A percentile compares a stretch with the other conserved stretches of the same genome.
Evolutionary conservation across 2,113 vertebrate genomes (phyloP).

Genomic region (Ahaetulla prasina): DNA sequence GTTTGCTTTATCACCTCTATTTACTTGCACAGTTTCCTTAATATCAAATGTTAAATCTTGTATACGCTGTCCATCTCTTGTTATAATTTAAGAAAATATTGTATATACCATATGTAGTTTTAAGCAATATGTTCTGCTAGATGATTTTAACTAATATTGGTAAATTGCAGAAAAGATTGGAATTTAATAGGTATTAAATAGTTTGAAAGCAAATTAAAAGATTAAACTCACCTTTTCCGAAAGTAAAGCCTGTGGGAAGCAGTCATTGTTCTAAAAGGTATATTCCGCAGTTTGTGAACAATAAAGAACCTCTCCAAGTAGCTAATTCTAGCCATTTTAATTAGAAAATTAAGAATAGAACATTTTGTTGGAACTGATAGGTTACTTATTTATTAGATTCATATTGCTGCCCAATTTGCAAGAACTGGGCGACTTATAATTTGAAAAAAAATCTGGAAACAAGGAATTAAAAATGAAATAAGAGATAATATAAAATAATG

Average conservation of each 20-base stretch:
- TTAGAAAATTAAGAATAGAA: neutral
- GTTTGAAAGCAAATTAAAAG: neutral
- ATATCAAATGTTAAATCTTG: neutral
- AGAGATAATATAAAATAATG: neutral
- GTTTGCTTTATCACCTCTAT: neutral
- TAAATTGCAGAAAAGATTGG: neutral
- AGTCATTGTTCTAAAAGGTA: neutral
- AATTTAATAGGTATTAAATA: neutral
- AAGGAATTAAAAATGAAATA: neutral
- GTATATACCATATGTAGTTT: neutral
- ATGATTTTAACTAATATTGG: neutral
- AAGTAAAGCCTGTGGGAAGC: neutral
- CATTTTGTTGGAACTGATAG: neutral
- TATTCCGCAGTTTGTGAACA: neutral
- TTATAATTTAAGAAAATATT: neutral
- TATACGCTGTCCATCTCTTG: neutral
- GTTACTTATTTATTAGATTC: neutral
- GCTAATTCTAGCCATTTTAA: neutral
- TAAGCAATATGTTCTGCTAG: neutral
- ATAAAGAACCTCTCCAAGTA: neutral
- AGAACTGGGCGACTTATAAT: neutral
- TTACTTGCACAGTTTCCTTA: neutral
- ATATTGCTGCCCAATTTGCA: neutral
- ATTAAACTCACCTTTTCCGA: neutral
- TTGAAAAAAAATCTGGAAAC: neutral